Percentiles rank a stretch among this genome's conserved stretches.
Conservation (phyloP, 2,113 vertebrate genomes). For the Elachura formosa region DNA sequence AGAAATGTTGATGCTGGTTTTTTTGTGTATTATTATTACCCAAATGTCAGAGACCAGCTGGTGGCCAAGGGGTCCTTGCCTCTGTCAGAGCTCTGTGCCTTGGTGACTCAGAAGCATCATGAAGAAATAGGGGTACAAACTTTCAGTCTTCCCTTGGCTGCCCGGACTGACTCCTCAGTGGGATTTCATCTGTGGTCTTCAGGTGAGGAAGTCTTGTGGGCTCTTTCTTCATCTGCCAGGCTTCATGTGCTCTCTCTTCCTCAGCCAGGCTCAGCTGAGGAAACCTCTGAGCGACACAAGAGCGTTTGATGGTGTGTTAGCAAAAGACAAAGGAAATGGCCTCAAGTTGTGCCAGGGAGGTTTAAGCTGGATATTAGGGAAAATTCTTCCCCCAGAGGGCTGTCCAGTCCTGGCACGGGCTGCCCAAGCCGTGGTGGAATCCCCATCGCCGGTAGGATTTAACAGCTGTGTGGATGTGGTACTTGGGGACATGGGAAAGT, state of each 20-base stretch:
- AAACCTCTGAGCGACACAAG: neutral
- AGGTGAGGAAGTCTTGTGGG: conserved; percentile 66
- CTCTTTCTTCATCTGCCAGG: neutral
- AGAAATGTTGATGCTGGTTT: neutral
- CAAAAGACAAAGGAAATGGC: neutral
- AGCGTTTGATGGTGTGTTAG: neutral
- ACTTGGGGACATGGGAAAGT: neutral
- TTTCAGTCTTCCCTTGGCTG: conserved; percentile 84
- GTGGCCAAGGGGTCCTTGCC: conserved; percentile 87
- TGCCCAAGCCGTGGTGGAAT: neutral
- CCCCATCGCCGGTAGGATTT: neutral
- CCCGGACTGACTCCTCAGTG: conserved; percentile 64
- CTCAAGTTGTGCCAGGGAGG: neutral
- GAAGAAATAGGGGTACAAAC: conserved; percentile 78
- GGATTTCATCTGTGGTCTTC: conserved; percentile 69
- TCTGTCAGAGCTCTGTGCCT: conserved; percentile 87
- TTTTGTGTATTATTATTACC: conserved; percentile 85
- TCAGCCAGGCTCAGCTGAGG: neutral
- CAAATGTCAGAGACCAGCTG: conserved; percentile 92
- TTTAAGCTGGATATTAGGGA: neutral
- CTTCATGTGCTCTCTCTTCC: too few relatives aligned
- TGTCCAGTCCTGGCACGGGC: neutral
- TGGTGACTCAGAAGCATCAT: conserved; percentile 86
- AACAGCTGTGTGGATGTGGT: too few relatives aligned
- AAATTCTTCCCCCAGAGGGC: neutral